Base-by-base conservation (phyloP, 2,113 vertebrate genomes). In the Lepidothrix coronata region DNA sequence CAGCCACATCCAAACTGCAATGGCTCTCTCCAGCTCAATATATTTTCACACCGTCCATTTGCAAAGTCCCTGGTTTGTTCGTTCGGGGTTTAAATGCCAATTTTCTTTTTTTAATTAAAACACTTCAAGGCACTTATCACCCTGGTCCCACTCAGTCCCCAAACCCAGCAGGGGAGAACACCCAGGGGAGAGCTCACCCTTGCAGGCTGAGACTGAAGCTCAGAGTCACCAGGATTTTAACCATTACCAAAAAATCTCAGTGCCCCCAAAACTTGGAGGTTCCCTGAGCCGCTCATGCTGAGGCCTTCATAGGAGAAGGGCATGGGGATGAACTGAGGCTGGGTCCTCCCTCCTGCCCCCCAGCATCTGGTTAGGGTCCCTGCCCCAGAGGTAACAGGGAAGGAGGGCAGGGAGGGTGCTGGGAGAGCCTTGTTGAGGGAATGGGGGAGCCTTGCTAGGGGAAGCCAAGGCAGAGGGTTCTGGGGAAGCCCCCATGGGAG, bases 101-200 rank as follows among this genome's bases (percentile, higher is more conserved):
- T 70, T 80, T 79, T 49, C 19, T 33, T 28, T 33, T 66, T 70
- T 44, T 4, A 39, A 65, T 24, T 8, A 12, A 31, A 49, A 41
- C 3, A 1, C 41, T 71, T 18, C 33, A 37, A 55, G 35, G 23
- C 1, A 1, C 0, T 1, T 11, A 8, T 4, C 0, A 0, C 35
- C 4, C 37, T 1, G 3, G 12, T 12, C 27, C 33, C 7, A 2
- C 30, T 11, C 0, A 2, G 24, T 25, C 31, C 71, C 14, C 30
- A 25, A 10, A 54, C 4, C 1, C 0, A 0, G 17, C 0, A 0
- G 1, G 2, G 12, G 27, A 8, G 44, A 48, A 7, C 9, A 8
- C 9, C 3, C 3, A 0, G 4, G 8, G 23, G 23, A 3, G 6
- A 25, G 27, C 2, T 48, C 31, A 4, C 20, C 22, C 24, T 51